These are phyloP conservation scores for Gymnothorax javanicus DNA, from an alignment of 2,797 vertebrate genomes.

Conservation along the genomic window DNA sequence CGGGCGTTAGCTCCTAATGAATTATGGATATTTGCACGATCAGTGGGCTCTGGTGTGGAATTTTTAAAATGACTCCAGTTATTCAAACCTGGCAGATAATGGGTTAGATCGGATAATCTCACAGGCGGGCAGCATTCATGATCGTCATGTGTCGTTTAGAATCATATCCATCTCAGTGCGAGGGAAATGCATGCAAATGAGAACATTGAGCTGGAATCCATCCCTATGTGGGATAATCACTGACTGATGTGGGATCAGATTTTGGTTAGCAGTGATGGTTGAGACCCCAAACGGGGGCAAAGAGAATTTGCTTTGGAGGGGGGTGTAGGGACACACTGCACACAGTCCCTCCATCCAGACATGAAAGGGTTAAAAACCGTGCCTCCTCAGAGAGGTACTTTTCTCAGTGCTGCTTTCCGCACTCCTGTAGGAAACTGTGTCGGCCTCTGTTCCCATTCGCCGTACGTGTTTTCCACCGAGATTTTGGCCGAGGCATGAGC, in stretches of 20 bases:
- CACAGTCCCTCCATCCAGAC: not conserved
- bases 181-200: not conserved
- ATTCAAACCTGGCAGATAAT: not conserved
- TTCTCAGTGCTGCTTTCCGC: not conserved
- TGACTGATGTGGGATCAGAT: not conserved
- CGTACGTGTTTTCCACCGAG: not conserved
- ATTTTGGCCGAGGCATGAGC: slow-evolving; percentile 17
- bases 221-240: not conserved
- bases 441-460: not conserved
- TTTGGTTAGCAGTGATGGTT: not conserved
- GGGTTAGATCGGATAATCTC: not conserved
- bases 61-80: not conserved
- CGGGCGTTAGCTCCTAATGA: not conserved
- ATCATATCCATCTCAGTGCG: not conserved
- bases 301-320: not conserved
- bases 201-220: not conserved
- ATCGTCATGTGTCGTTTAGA: not conserved
- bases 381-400: not conserved
- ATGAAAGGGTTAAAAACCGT: not conserved
- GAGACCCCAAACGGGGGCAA: not conserved
- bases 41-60: not conserved
- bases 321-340: not conserved
- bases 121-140: not conserved
- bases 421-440: not conserved
- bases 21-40: not conserved